Evolutionary conservation across 2,888 invertebrate species (phyloP).

Genomic region (Tinea trinotella): DNA sequence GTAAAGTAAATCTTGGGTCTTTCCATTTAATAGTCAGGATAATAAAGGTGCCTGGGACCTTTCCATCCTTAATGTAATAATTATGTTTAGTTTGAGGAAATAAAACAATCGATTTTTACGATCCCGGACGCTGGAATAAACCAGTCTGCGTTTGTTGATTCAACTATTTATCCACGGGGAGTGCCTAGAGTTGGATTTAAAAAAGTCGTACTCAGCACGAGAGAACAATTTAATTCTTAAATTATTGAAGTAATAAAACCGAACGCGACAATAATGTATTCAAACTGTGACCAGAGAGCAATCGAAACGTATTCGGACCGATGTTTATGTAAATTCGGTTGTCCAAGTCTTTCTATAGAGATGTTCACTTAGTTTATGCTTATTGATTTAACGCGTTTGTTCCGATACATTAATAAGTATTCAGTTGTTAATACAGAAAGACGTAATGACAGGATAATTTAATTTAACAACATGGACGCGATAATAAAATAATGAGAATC

Average conservation of each 20-base stretch:
- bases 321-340: slow-evolving; percentile 60
- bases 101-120: slow-evolving; percentile 53
- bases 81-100: slow-evolving; percentile 22
- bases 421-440: not conserved
- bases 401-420: not conserved
- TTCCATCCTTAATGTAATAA: slow-evolving; percentile 16
- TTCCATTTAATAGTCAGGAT: not conserved
- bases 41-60: slow-evolving; percentile 5
- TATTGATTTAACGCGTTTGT: slow-evolving; percentile 16
- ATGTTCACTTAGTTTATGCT: slow-evolving; percentile 50
- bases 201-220: slow-evolving; percentile 18
- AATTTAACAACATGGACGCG: no score
- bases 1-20: not conserved
- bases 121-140: slow-evolving; percentile 28
- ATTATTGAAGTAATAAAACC: slow-evolving; percentile 60
- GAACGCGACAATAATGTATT: slow-evolving; percentile 53
- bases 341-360: slow-evolving; percentile 48
- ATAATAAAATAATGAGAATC: no score
- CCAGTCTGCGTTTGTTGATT: slow-evolving; percentile 17
- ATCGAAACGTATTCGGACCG: slow-evolving; percentile 45
- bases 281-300: slow-evolving; percentile 46
- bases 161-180: slow-evolving; percentile 31
- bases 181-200: slow-evolving; percentile 26
- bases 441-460: no score
- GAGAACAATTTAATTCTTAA: slow-evolving; percentile 50